A percentile compares a stretch with the other conserved stretches of the same genome.
Conservation (phyloP, 2,113 vertebrate genomes). For the Petrocephalus zakoni region DNA sequence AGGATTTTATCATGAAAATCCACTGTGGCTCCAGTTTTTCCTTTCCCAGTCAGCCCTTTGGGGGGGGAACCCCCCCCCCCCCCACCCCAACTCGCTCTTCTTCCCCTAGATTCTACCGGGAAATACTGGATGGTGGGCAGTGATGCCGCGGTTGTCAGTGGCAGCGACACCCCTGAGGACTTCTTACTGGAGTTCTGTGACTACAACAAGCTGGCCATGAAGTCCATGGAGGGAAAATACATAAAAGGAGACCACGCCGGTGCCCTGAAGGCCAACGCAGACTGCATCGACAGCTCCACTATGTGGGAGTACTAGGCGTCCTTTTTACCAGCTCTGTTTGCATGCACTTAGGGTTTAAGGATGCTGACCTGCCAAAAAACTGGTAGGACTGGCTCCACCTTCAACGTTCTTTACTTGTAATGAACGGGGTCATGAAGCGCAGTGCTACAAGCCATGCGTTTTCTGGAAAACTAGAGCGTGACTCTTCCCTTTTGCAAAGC, state of each 20-base stretch:
- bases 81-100: slow-evolving; percentile 20
- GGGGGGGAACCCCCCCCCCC: too few species aligned
- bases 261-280: slow-evolving; percentile 80
- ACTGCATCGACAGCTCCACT: slow-evolving; percentile 75
- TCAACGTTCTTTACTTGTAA: not conserved
- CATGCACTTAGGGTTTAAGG: slow-evolving; percentile 9
- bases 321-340: slow-evolving; percentile 49
- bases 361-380: not conserved
- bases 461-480: not conserved
- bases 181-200: slow-evolving; percentile 95
- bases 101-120: slow-evolving; percentile 72
- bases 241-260: slow-evolving; percentile 92
- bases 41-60: not conserved
- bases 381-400: not conserved
- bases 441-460: not conserved
- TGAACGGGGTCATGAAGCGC: not conserved
- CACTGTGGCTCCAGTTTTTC: not conserved
- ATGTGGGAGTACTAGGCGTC: slow-evolving; percentile 88
- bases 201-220: slow-evolving; percentile 89
- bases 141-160: slow-evolving; percentile 76
- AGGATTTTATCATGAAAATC: not conserved
- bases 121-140: slow-evolving; percentile 88
- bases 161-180: slow-evolving; percentile 72
- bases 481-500: not conserved
- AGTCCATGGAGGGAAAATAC: slow-evolving; percentile 76